phyloP scores from a whole-genome alignment of 2,113 vertebrate genomes.

The Dasypus novemcinctus region DNA sequence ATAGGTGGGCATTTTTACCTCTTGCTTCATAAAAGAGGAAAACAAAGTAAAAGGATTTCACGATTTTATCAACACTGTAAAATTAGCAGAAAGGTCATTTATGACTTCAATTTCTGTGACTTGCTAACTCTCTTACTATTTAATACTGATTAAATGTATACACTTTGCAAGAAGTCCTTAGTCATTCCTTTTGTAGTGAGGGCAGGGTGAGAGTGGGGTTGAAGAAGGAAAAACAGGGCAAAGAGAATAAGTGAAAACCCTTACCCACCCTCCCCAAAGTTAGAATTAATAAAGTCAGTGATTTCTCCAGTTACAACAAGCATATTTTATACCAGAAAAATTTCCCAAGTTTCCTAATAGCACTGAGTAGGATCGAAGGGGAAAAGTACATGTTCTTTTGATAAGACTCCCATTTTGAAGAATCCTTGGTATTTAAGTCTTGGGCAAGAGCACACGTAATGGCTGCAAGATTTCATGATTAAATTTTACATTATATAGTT shows the following conservation, averaged over 20 bases:
- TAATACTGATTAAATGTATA: not conserved
- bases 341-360: not conserved
- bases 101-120: slow-evolving; percentile 6
- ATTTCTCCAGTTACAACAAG: slow-evolving; percentile 2
- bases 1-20: not conserved
- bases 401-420: slow-evolving; percentile 24
- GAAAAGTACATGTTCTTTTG: slow-evolving; percentile 39
- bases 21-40: slow-evolving; percentile 39
- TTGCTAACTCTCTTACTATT: not conserved
- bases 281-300: not conserved
- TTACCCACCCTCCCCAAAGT: not conserved
- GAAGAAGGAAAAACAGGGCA: not conserved
- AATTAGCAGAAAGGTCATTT: slow-evolving; percentile 20
- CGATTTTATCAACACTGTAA: slow-evolving; percentile 12
- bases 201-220: not conserved
- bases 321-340: not conserved
- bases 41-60: slow-evolving; percentile 43
- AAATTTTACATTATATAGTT: not conserved
- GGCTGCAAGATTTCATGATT: slow-evolving; percentile 49
- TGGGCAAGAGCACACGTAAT: not conserved
- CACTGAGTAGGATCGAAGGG: not conserved
- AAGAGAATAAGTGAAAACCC: not conserved
- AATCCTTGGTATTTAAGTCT: slow-evolving; percentile 32
- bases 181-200: not conserved
- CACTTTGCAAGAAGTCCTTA: not conserved